Conservation (phyloP, 2,113 vertebrate species). For the Myotis lucifugus region DNA sequence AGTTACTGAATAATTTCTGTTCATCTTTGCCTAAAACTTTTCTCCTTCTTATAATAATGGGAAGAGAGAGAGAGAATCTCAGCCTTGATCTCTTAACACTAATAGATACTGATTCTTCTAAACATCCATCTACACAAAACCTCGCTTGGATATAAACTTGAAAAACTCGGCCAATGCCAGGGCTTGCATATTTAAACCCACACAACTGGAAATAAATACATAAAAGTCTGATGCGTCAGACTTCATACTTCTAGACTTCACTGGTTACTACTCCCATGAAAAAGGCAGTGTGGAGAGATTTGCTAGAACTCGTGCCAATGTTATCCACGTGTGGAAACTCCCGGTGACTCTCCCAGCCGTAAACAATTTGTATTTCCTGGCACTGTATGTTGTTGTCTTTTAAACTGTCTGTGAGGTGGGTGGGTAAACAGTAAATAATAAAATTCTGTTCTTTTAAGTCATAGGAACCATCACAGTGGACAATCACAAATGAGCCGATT, state of each 20-base stretch:
- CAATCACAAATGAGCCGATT: neutral
- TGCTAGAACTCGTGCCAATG: rapidly evolving
- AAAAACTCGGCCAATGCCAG: neutral
- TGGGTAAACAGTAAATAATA: neutral
- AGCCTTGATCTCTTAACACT: neutral
- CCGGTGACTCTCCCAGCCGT: neutral
- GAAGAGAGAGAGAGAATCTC: neutral
- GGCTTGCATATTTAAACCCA: slow-evolving; percentile 11
- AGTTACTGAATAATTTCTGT: slow-evolving; percentile 63
- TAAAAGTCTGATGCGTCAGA: neutral
- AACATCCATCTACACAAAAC: neutral
- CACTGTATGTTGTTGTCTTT: neutral
- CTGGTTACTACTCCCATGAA: neutral
- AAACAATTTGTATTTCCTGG: no score
- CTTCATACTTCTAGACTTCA: neutral
- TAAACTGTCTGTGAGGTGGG: neutral
- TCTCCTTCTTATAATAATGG: slow-evolving; percentile 52
- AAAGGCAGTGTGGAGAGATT: neutral
- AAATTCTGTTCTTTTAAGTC: neutral
- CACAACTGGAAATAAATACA: neutral
- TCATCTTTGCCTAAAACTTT: slow-evolving; percentile 64
- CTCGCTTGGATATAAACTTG: neutral
- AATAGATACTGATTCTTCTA: neutral
- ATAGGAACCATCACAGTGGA: no score
- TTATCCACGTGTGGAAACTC: neutral